Evolutionary conservation across 2,888 invertebrate species (phyloP).

Genomic region (Copidosoma aretas): DNA sequence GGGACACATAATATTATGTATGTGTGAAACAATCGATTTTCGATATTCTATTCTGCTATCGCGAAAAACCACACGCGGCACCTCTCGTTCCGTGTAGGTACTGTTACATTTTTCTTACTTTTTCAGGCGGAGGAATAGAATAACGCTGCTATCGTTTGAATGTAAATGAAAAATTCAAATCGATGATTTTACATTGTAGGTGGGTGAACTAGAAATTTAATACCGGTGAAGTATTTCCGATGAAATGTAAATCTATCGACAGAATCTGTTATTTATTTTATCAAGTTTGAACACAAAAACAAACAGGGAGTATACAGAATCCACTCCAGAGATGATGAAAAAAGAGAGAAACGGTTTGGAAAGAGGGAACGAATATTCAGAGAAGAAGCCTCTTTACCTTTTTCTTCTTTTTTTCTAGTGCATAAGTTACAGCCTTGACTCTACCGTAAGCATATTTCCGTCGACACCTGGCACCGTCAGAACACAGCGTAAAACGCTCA

Average conservation of each 20-base stretch:
- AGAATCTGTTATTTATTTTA: no score
- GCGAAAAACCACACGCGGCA: constrained; percentile 2
- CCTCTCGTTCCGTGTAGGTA: constrained; percentile 10
- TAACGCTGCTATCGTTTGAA: constrained; percentile 13
- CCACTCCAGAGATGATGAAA: neutral
- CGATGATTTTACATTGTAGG: no score
- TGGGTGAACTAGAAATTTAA: no score
- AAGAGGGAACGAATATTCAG: neutral
- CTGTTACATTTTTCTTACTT: constrained; percentile 20
- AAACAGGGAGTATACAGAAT: neutral
- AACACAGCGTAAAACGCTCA: no score
- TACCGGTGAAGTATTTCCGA: no score
- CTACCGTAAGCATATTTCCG: constrained; percentile 3
- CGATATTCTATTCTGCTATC: constrained; percentile 30
- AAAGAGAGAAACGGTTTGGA: neutral
- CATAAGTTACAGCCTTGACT: no score
- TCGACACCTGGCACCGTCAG: no score
- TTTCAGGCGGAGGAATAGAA: neutral
- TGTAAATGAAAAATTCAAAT: constrained; percentile 18
- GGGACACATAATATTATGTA: constrained; percentile 2
- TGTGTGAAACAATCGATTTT: constrained; percentile 35
- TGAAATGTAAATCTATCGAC: no score
- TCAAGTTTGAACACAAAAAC: no score
- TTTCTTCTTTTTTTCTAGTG: no score
- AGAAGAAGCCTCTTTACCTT: no score